Percentiles rank a stretch among this genome's conserved stretches.
These are phyloP conservation scores for Callimorpha dominula DNA, from an alignment of 2,888 invertebrate genomes.

Conservation along the genomic window DNA sequence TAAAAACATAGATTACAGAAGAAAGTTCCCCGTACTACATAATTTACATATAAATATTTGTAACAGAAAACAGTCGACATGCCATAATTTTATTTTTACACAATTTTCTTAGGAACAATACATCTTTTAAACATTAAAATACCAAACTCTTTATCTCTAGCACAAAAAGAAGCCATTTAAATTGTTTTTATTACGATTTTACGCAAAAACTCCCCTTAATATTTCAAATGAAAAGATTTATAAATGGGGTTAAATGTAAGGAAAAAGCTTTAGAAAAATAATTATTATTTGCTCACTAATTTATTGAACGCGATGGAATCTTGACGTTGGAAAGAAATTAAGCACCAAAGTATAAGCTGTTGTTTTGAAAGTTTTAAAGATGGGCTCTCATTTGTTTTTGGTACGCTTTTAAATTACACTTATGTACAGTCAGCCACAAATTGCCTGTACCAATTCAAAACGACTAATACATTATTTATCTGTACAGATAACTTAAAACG, in stretches of 20 bases:
- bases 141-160: slow-evolving; percentile 1
- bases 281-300: slow-evolving; percentile 24
- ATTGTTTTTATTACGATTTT: slow-evolving; percentile 18
- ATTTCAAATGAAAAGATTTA: slow-evolving; percentile 18
- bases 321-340: slow-evolving; percentile 2
- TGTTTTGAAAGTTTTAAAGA: neutral
- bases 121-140: neutral
- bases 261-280: slow-evolving; percentile 17
- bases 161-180: slow-evolving; percentile 14
- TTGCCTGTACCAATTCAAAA: neutral
- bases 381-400: neutral
- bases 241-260: slow-evolving; percentile 3
- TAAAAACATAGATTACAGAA: neutral
- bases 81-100: neutral
- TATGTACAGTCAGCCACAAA: neutral
- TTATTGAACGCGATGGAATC: slow-evolving; percentile 12
- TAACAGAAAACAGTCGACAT: neutral
- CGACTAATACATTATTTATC: neutral
- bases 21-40: neutral
- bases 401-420: neutral
- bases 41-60: neutral
- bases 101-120: neutral
- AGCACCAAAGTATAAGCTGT: neutral
- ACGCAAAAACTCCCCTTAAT: slow-evolving; percentile 15
- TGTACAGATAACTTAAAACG: too few species aligned